Conservation (phyloP, 1,140 invertebrate genomes). For the Maconellicoccus hirsutus region DNA sequence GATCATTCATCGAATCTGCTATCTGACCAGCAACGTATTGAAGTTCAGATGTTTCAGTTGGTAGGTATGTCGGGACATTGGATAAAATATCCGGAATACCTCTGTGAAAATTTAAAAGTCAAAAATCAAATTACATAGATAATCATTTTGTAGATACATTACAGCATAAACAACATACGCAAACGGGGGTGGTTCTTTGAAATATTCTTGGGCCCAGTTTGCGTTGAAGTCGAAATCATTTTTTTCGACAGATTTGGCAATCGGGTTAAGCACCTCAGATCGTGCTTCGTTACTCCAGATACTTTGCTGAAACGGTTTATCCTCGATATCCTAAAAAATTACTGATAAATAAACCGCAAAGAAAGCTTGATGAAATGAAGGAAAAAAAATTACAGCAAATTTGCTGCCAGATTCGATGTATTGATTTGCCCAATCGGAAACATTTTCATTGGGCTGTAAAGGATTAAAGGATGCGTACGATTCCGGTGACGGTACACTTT, state of each 20-base stretch:
- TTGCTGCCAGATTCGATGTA: constrained; percentile 43
- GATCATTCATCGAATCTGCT: constrained; percentile 13
- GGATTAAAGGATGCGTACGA: constrained; percentile 28
- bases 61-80: neutral
- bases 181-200: constrained; percentile 2
- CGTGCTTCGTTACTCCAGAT: constrained; percentile 1
- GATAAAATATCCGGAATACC: neutral
- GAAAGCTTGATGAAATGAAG: neutral
- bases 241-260: neutral
- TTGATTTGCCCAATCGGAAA: constrained; percentile 41
- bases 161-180: neutral
- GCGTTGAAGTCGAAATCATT: neutral
- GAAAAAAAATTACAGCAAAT: constrained; percentile 39
- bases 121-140: neutral
- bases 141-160: neutral
- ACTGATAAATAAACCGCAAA: no score
- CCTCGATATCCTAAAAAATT: neutral
- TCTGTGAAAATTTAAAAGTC: neutral
- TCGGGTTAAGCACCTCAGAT: neutral
- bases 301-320: constrained; percentile 4
- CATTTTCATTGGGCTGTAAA: constrained; percentile 24
- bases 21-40: constrained; percentile 11
- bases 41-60: neutral
- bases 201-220: neutral
- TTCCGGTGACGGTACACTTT: constrained; percentile 25